phyloP scores from a whole-genome alignment of 35 echinoderm and acorn worm species.

The Acanthaster planci region DNA sequence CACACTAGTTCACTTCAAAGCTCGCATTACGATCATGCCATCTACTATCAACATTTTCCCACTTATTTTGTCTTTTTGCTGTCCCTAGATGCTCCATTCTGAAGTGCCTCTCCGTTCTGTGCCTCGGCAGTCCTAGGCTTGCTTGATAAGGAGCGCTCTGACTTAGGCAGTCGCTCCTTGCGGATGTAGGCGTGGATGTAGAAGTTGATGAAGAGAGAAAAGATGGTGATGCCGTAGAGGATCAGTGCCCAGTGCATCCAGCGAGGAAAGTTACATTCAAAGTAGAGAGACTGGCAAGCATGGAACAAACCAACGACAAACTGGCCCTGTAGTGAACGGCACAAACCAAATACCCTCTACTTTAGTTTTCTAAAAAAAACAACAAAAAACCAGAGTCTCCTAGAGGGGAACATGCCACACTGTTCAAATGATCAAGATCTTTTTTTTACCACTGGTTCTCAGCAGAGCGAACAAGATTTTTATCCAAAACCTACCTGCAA shows the following conservation, averaged over 20 bases:
- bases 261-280: conserved; percentile 75
- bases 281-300: conserved; percentile 86
- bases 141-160: conserved; percentile 21
- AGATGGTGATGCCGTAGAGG: conserved; percentile 74
- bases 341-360: neutral
- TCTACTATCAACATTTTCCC: too few species aligned
- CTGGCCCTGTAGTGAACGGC: conserved; percentile 54
- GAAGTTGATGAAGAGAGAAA: conserved; percentile 92
- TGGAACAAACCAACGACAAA: conserved; percentile 76
- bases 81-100: too few species aligned
- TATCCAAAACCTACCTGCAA: too few species aligned
- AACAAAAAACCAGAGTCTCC: neutral
- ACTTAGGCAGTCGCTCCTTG: conserved; percentile 76
- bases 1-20: too few species aligned
- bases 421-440: neutral
- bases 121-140: neutral
- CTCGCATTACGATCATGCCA: too few species aligned
- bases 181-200: conserved; percentile 98
- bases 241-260: conserved; percentile 96
- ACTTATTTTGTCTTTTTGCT: conserved; percentile 36
- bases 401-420: neutral
- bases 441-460: neutral
- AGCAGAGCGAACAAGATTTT: too few species aligned
- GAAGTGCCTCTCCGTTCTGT: neutral
- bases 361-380: neutral